Conservation (phyloP, 2,113 vertebrate species). For the Catharus bicknelli region DNA sequence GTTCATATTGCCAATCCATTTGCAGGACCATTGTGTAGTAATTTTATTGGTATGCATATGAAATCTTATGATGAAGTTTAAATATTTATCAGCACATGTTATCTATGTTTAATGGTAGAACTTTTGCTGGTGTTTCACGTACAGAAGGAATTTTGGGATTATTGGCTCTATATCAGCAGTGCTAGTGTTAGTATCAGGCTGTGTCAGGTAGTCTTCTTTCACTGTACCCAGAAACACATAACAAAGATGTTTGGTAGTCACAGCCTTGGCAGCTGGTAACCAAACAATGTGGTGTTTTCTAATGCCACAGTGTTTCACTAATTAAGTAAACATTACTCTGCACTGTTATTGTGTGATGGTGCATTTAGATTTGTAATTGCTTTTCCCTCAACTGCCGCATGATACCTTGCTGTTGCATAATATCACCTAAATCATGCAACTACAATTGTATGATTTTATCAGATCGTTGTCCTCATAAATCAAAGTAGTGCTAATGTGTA, state of each 20-base stretch:
- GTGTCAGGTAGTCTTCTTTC: background rate
- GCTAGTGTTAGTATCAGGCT: background rate
- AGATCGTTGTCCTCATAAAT: background rate
- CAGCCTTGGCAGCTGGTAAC: background rate
- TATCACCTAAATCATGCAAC: background rate
- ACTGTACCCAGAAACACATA: background rate
- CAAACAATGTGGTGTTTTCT: background rate
- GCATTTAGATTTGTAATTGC: slow-evolving; percentile 7
- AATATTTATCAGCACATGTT: background rate
- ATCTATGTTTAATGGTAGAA: background rate
- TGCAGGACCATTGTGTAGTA: background rate
- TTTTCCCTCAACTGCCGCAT: slow-evolving; percentile 26
- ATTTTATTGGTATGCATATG: background rate
- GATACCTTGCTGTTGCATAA: background rate
- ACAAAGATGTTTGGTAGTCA: background rate
- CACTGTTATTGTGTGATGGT: background rate
- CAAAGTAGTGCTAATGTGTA: background rate
- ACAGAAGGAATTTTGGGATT: background rate
- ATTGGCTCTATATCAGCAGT: background rate
- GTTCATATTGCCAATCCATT: background rate
- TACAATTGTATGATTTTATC: background rate
- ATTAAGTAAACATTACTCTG: slow-evolving; percentile 28
- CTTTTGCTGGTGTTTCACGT: background rate
- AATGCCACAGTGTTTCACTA: background rate
- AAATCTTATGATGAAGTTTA: background rate